Base-by-base conservation (phyloP, 2,888 invertebrate species). In the Amiota mariae region DNA sequence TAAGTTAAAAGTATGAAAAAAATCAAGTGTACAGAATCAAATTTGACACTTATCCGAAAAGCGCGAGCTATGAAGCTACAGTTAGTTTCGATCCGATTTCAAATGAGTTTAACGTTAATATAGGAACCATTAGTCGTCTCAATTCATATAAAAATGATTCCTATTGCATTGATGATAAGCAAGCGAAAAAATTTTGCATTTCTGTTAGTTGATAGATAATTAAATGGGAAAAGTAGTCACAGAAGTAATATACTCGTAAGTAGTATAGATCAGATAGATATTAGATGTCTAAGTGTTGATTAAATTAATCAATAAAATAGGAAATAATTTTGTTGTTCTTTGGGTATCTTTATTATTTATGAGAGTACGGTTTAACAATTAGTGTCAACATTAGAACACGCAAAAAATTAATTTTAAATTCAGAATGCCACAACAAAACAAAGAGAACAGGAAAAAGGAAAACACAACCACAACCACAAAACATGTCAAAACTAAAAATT, bases 301-400 rank as follows among this genome's bases (percentile, higher is more conserved):
- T 36, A 36, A 36, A 36, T 36, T 36, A 36, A 36, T 36, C 36
- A 36, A 36, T 36, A 36, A 36, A 36, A 36, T 36, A 36, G 6
- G 6, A 36, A 6, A 6, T 36, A 6, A 6, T 4, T 36, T 4
- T 54, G 10, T 54, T 13, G 8, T 54, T 54, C 20, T 24, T 59
- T 15, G 12, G 4, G 24, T 59, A 24, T 15, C 18, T 12, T 11
- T 3, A 59, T 18, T 54, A 36, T 6, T 24, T 36, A 6, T 36
- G 36, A 36, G 8, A 36, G 6, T 36, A 46, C 36, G 63, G 24
- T 47, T 12, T 9, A 36, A 20, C 18, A 36, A 57, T 18, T 20
- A n/a, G 13, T 78, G 80, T 76, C 77, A 73, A 84, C 79, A 79
- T 59, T 59, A 73, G 81, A 82, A 79, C 82, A 82, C 82, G 82